Evolutionary conservation across 2,797 vertebrate genomes (phyloP).

Genomic region (Lithobates sylvaticus): DNA sequence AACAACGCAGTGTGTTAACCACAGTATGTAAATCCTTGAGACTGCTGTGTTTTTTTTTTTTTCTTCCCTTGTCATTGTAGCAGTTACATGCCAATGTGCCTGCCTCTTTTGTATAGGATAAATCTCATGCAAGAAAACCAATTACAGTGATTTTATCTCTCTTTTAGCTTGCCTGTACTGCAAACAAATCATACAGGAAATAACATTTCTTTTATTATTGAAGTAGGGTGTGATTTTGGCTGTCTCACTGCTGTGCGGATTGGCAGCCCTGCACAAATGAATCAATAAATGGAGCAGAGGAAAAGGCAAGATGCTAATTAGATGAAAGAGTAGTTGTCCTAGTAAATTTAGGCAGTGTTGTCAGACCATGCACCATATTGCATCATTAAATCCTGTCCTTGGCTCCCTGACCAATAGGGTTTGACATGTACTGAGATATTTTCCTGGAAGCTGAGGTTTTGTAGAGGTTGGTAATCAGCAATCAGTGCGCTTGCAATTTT

Average conservation of each 20-base stretch:
- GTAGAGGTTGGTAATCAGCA: constrained; percentile 30
- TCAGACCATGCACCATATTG: constrained; percentile 34
- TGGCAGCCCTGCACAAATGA: constrained; percentile 44
- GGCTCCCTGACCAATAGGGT: constrained; percentile 30
- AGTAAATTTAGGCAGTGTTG: constrained; percentile 38
- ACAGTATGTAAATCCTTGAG: constrained; percentile 15
- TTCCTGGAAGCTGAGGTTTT: constrained; percentile 25
- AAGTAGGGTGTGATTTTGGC: constrained; percentile 11
- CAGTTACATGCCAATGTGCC: neutral
- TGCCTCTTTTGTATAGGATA: neutral
- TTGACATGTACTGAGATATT: constrained; percentile 31
- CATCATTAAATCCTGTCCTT: constrained; percentile 33
- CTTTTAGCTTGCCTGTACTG: too few species aligned
- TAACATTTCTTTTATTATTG: constrained; percentile 21
- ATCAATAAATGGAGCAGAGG: constrained; percentile 49
- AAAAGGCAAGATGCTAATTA: constrained; percentile 52
- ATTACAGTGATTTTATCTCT: neutral
- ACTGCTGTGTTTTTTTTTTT: neutral
- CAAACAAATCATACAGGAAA: constrained; percentile 4
- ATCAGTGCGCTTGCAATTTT: neutral
- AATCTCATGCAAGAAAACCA: neutral
- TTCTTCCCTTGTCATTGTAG: neutral
- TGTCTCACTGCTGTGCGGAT: constrained; percentile 7
- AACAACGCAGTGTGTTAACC: neutral
- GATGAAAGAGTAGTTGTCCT: constrained; percentile 47